These are phyloP conservation scores for Leucopternis melanops DNA, from an alignment of 2,113 vertebrate species.

Conservation along the genomic window DNA sequence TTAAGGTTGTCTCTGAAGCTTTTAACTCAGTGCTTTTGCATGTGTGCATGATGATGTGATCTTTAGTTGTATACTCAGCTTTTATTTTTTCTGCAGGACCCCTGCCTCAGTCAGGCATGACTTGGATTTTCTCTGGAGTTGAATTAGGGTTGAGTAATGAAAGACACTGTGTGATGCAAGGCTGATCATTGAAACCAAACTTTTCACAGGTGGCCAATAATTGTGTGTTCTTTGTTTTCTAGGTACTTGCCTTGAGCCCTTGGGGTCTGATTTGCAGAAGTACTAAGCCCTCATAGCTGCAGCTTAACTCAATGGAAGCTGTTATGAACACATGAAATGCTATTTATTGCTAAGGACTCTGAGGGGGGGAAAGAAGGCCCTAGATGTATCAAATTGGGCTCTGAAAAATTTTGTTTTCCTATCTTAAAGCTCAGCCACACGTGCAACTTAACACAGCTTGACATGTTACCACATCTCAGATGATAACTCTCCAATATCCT, in stretches of 20 bases:
- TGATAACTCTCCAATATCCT: neutral
- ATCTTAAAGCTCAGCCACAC: neutral
- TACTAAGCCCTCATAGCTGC: conserved; percentile 5
- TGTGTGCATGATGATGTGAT: neutral
- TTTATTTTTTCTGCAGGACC: conserved; percentile 10
- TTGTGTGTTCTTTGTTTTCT: conserved; percentile 35
- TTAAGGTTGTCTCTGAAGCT: neutral
- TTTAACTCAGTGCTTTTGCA: neutral
- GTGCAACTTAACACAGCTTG: neutral
- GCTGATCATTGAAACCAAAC: conserved; percentile 28
- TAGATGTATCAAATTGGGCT: neutral
- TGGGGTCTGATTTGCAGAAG: conserved; percentile 44
- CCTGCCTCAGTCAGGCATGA: neutral
- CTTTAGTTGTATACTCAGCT: neutral
- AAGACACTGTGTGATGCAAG: neutral
- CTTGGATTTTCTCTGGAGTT: neutral
- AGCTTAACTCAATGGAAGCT: conserved; percentile 26
- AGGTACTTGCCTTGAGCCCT: conserved; percentile 12
- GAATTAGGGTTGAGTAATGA: conserved; percentile 18
- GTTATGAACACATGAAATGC: neutral
- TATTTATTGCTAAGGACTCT: conserved; percentile 16
- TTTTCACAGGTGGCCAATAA: conserved; percentile 42
- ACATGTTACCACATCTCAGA: neutral
- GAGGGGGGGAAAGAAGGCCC: neutral
- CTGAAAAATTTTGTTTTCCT: neutral